These are phyloP conservation scores for Rotaria sp. DNA, from an alignment of 2,888 invertebrate genomes.

Conservation along the genomic window DNA sequence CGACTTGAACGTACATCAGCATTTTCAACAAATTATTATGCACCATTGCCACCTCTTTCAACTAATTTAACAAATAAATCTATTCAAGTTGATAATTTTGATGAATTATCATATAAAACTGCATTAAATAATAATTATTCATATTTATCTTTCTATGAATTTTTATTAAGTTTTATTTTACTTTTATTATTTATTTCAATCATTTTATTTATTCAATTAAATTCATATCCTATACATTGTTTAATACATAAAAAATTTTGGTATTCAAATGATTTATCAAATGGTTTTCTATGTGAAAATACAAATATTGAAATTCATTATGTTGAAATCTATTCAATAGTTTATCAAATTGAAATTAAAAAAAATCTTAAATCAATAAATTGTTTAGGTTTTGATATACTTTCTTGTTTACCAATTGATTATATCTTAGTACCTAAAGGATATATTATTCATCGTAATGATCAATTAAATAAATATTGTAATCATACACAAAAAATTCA, in stretches of 20 bases:
- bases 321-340: background rate
- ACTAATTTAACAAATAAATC: background rate
- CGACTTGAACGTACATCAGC: background rate
- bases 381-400: background rate
- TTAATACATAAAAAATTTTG: background rate
- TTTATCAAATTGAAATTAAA: background rate
- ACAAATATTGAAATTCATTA: background rate
- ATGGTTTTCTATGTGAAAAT: background rate
- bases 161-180: background rate
- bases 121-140: background rate
- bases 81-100: background rate
- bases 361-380: background rate
- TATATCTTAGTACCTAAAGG: background rate
- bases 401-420: slow-evolving; percentile 6
- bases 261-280: background rate
- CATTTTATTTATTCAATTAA: background rate
- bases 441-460: background rate
- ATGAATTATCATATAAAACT: background rate
- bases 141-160: background rate
- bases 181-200: background rate
- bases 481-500: background rate
- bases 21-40: slow-evolving; percentile 1
- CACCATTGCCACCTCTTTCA: background rate
- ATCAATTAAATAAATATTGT: background rate
- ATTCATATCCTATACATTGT: background rate